Percentiles rank a stretch among this genome's conserved stretches.
Conservation (phyloP, 35 echinoderm and acorn worm species). For the Lytechinus variegatus region DNA sequence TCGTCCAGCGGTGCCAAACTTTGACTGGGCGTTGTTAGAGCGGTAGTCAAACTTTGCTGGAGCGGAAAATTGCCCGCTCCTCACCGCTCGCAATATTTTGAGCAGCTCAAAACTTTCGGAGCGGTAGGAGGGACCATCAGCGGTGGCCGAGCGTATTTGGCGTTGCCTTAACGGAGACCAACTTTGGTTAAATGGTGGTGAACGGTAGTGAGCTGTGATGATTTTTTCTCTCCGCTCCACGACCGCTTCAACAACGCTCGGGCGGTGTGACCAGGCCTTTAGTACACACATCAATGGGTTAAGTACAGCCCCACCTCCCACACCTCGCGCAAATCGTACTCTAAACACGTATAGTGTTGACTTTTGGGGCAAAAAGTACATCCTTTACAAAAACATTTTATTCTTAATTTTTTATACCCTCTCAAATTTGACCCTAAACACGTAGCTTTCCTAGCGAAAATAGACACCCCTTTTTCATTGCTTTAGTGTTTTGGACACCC, state of each 20-base stretch:
- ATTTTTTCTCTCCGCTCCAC: background rate
- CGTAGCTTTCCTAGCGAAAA: no score
- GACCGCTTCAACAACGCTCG: background rate
- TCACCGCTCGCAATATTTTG: conserved; percentile 41
- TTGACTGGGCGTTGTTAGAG: conserved; percentile 33
- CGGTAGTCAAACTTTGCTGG: background rate
- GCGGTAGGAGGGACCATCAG: conserved; percentile 42
- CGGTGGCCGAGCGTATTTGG: conserved; percentile 35
- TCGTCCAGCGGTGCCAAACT: conserved; percentile 38
- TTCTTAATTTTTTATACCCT: no score
- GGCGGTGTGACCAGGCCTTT: background rate
- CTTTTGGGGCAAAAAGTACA: no score
- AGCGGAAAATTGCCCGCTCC: conserved; percentile 43
- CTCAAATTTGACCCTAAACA: no score
- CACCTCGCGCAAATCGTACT: no score
- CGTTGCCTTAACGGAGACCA: background rate
- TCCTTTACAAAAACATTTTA: no score
- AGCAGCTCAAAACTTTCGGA: conserved; percentile 46
- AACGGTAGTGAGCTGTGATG: background rate
- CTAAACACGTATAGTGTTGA: no score
- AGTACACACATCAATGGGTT: no score
- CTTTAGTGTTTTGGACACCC: no score
- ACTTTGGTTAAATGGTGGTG: conserved; percentile 41
- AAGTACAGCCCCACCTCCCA: no score
- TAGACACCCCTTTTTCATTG: no score